Conservation (phyloP, 1,140 invertebrate genomes). For the Eurosta solidaginis region DNA sequence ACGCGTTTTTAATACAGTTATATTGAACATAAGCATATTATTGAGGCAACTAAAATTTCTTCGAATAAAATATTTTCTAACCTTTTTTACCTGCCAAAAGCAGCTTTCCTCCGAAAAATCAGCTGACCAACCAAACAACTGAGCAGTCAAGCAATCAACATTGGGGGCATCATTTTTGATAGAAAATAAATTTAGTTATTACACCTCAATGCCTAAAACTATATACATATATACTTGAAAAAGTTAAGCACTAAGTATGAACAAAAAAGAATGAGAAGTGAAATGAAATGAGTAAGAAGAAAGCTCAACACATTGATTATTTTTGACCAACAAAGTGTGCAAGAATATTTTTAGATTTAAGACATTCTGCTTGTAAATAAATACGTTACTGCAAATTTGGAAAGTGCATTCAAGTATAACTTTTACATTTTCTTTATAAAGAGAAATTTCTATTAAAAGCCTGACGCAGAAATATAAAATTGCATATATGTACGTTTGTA, state of each 20-base stretch:
- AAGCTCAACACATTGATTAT: too few relatives aligned
- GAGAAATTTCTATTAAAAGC: neutral
- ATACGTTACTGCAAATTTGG: too few relatives aligned
- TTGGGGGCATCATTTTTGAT: neutral
- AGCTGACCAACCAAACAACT: neutral
- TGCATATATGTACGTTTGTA: neutral
- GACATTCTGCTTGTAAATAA: too few relatives aligned
- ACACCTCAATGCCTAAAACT: neutral
- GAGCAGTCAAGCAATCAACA: neutral
- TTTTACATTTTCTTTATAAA: neutral
- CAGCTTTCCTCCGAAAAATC: too few relatives aligned
- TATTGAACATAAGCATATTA: too few relatives aligned
- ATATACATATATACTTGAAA: neutral
- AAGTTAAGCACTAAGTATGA: too few relatives aligned
- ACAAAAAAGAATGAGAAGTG: too few relatives aligned
- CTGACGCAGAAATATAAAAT: neutral
- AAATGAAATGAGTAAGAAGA: neutral
- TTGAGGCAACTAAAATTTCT: too few relatives aligned
- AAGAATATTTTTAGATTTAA: neutral
- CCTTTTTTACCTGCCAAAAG: too few relatives aligned
- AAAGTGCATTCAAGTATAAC: neutral
- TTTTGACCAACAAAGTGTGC: neutral
- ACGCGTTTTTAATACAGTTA: too few relatives aligned
- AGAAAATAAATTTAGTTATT: neutral
- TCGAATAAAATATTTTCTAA: too few relatives aligned